These are phyloP conservation scores for Athene noctua DNA, from an alignment of 2,113 vertebrate genomes.

Conservation along the genomic window DNA sequence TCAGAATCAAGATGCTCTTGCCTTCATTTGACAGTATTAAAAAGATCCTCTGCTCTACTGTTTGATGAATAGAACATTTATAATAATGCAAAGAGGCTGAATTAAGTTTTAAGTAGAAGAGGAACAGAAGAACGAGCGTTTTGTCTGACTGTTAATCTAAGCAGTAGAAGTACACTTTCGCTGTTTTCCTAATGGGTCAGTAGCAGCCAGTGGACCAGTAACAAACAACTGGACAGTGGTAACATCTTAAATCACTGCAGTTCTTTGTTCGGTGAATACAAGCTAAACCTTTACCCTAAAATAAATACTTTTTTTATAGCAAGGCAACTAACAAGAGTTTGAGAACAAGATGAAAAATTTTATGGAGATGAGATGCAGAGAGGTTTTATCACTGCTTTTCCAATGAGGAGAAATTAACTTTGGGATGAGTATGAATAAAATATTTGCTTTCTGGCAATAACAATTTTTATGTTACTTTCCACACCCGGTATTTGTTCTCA, in stretches of 20 bases:
- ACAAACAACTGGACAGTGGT: background rate
- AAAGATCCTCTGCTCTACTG: background rate
- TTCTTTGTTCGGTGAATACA: background rate
- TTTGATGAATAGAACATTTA: background rate
- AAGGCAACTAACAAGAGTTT: background rate
- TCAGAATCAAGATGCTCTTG: background rate
- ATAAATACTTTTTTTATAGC: background rate
- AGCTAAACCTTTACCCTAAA: background rate
- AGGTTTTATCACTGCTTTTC: background rate
- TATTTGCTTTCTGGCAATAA: background rate
- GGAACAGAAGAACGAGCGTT: background rate
- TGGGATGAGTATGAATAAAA: background rate
- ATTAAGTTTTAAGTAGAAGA: background rate
- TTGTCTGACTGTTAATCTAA: background rate
- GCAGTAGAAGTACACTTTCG: background rate
- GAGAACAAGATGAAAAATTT: background rate
- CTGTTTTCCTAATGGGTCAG: background rate
- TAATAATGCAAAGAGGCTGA: background rate
- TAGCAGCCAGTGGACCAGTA: background rate
- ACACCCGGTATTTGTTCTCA: background rate
- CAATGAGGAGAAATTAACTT: background rate
- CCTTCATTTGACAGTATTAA: background rate
- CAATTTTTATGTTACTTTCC: background rate
- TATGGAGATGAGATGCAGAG: rapidly evolving
- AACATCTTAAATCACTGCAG: background rate